Evolutionary conservation across 2,888 invertebrate species (phyloP), one percentile per base, ranked within the genome.

Genomic region (Heliconius erato): DNA sequence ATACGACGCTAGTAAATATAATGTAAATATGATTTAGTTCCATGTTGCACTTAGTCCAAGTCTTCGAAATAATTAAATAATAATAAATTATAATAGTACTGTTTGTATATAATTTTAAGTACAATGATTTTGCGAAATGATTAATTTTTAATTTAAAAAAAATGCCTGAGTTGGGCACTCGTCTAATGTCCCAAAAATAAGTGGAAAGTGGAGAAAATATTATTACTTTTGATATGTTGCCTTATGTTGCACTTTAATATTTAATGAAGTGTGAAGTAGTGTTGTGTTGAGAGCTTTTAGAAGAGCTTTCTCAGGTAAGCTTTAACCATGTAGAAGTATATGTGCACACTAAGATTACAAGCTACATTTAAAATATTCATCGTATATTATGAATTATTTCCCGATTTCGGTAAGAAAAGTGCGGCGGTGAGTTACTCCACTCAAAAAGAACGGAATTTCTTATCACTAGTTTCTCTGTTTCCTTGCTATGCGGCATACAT

Each of bases 1-100:
- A 35, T 79, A 82, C 65, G 82, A 83, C 81, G 74, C 67, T 67
- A 78, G 82, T 85, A 84, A 85, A 84, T 84, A 85, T 80, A 71
- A 80, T 80, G 65, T 82, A 79, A 83, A 69, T 80, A 81, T 80
- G 83, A 84, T 83, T 83, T 81, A 85, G 67, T 54, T 82, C 72
- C 74, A 69, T 78, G 69, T 40, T 40, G 40, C 72, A 28, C 74
- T 63, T 40, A 69, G 76, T 76, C 68, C 59, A 68, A 69, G 59
- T 76, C 65, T 72, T 79, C 23, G 16, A 74, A 74, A 23, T 26
- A 67, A 68, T 44, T 44, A 28, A 2, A n/a, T 40, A 71, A n/a
- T 16, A n/a, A 40, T n/a, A 16, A 26, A 44, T 44, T n/a, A 63
- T n/a, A 63, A 63, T 23, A 19, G 11, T n/a, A n/a, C 63, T 63